phyloP scores from a whole-genome alignment of 2,797 vertebrate species.

The Sebastes matsubarae region DNA sequence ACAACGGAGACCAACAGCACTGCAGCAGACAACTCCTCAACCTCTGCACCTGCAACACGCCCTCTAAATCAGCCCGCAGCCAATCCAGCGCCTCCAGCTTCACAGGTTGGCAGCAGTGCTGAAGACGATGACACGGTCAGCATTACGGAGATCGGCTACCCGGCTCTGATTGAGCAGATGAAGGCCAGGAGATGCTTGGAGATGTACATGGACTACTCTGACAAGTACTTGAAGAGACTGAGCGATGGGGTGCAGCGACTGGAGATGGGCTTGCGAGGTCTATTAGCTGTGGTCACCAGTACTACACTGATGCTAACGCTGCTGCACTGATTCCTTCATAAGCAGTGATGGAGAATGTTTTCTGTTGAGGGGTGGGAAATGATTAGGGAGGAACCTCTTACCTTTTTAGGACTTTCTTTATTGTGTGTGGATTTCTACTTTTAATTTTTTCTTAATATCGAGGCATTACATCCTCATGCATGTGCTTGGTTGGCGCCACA shows the following conservation, averaged over 20 bases:
- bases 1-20: slow-evolving; percentile 10
- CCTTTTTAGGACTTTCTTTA: neutral
- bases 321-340: slow-evolving; percentile 28
- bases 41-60: neutral
- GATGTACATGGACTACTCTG: slow-evolving; percentile 67
- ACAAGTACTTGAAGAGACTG: slow-evolving; percentile 39
- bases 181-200: slow-evolving; percentile 70
- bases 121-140: slow-evolving; percentile 63
- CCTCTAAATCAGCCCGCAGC: neutral
- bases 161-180: slow-evolving; percentile 76
- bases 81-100: neutral
- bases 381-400: neutral
- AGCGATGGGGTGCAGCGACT: neutral
- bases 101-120: neutral
- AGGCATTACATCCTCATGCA: slow-evolving; percentile 3
- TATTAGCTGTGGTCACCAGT: slow-evolving; percentile 30
- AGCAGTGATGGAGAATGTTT: neutral
- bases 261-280: neutral
- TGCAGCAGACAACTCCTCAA: neutral
- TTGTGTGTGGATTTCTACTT: slow-evolving; percentile 1
- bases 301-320: slow-evolving; percentile 30
- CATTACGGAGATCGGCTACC: slow-evolving; percentile 78
- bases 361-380: neutral
- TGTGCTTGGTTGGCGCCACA: neutral
- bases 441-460: neutral